Conservation (phyloP, 2,797 vertebrate species). For the Sebastes matsubarae region DNA sequence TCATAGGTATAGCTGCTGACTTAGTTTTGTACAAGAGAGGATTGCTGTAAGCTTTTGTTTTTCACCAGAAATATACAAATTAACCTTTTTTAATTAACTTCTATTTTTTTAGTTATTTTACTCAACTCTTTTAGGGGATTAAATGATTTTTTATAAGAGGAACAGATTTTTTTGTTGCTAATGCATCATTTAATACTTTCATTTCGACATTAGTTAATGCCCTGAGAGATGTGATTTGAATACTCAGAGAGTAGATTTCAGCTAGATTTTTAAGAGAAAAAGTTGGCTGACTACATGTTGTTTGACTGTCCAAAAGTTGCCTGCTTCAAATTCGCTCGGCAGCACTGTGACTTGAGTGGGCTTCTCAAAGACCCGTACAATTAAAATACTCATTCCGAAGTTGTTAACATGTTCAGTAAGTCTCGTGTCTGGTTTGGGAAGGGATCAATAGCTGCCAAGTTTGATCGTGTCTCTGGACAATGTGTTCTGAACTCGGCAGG, state of each 20-base stretch:
- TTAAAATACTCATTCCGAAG: slow-evolving; percentile 75
- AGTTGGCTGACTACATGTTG: background rate
- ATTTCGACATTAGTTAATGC: background rate
- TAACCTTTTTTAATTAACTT: slow-evolving; percentile 29
- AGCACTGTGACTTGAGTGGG: slow-evolving; percentile 43
- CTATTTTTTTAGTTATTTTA: slow-evolving; percentile 12
- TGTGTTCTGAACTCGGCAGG: slow-evolving; percentile 76
- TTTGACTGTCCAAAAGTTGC: slow-evolving; percentile 22
- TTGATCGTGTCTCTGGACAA: slow-evolving; percentile 79
- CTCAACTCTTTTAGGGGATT: background rate
- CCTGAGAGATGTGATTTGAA: slow-evolving; percentile 30
- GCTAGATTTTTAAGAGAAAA: background rate
- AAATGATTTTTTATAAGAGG: slow-evolving; percentile 8
- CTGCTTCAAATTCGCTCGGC: slow-evolving; percentile 53
- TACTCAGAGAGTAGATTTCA: background rate
- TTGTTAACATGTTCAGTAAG: slow-evolving; percentile 80
- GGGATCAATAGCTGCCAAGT: slow-evolving; percentile 82
- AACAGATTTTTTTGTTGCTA: slow-evolving; percentile 37
- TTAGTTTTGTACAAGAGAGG: background rate
- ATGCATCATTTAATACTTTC: slow-evolving; percentile 22
- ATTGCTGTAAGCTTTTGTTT: background rate
- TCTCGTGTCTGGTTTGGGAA: slow-evolving; percentile 74
- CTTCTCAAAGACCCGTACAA: slow-evolving; percentile 69
- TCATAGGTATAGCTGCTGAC: background rate
- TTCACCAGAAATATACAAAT: slow-evolving; percentile 30